A percentile compares a stretch with the other conserved stretches of the same genome.
Conservation (phyloP, 2,888 invertebrate species). For the Drosophila parthenogenetica region DNA sequence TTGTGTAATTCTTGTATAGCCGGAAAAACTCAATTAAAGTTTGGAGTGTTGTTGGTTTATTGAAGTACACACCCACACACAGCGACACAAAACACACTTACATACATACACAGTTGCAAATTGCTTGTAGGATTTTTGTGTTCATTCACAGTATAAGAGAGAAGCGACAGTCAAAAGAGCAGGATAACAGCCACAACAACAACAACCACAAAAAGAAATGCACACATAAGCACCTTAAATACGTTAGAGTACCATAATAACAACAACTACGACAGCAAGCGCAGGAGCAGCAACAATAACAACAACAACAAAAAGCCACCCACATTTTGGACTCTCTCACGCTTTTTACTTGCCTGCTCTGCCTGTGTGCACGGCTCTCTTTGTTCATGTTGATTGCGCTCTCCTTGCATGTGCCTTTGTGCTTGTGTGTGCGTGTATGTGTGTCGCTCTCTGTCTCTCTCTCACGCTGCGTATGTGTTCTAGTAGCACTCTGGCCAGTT, state of each 20-base stretch:
- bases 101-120: conserved; percentile 32
- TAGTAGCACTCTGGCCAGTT: conserved; percentile 40
- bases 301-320: conserved; percentile 59
- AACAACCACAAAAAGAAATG: conserved; percentile 12
- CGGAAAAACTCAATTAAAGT: conserved; percentile 77
- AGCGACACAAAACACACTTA: conserved; percentile 5
- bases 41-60: conserved; percentile 65
- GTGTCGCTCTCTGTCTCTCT: conserved; percentile 15
- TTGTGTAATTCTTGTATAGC: conserved; percentile 64
- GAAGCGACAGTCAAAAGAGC: conserved; percentile 40
- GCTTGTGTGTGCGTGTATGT: neutral
- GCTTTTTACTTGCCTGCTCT: conserved; percentile 15
- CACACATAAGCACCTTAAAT: conserved; percentile 27
- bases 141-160: conserved; percentile 56
- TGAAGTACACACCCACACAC: conserved; percentile 63
- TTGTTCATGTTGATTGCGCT: neutral
- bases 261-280: conserved; percentile 1
- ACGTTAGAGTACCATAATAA: conserved; percentile 19
- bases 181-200: conserved; percentile 48
- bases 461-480: conserved; percentile 13
- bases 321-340: conserved; percentile 54
- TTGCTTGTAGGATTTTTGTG: conserved; percentile 47
- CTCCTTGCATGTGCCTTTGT: neutral
- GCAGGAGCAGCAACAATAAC: conserved; percentile 39
- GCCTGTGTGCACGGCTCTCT: conserved; percentile 3